These are phyloP conservation scores for Drosophila paucipuncta DNA, from an alignment of 2,888 invertebrate genomes.

Conservation along the genomic window DNA sequence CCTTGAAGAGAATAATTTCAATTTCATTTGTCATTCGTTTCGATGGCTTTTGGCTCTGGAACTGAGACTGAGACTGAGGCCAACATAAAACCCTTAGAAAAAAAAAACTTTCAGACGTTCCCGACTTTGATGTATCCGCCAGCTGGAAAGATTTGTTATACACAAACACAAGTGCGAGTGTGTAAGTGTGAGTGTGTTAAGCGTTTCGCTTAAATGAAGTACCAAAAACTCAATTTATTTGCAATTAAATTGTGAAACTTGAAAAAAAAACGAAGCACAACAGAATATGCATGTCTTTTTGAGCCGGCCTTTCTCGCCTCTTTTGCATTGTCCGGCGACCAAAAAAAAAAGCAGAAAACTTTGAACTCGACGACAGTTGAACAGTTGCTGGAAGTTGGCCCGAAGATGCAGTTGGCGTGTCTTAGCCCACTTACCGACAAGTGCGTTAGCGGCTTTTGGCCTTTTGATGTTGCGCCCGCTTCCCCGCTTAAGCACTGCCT, in stretches of 20 bases:
- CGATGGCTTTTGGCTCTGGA: slow-evolving; percentile 56
- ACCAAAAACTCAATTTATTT: slow-evolving; percentile 85
- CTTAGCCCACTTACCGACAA: slow-evolving; percentile 57
- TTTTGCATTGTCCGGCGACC: slow-evolving; percentile 43
- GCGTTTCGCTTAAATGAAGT: slow-evolving; percentile 84
- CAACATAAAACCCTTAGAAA: slow-evolving; percentile 41
- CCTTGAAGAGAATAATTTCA: slow-evolving; percentile 63
- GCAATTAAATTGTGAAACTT: slow-evolving; percentile 83
- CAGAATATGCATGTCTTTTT: slow-evolving; percentile 52
- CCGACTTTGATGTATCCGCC: slow-evolving; percentile 76
- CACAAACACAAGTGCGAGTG: neutral
- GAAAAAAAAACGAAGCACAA: slow-evolving; percentile 28
- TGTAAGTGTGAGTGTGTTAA: slow-evolving; percentile 48
- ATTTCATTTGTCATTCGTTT: slow-evolving; percentile 81
- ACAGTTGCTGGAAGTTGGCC: slow-evolving; percentile 30
- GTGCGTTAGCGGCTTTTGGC: slow-evolving; percentile 66
- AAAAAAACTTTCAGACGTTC: slow-evolving; percentile 41
- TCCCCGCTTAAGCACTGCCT: slow-evolving; percentile 19
- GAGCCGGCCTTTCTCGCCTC: slow-evolving; percentile 22
- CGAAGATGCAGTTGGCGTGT: slow-evolving; percentile 17
- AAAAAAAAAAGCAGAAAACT: slow-evolving; percentile 28
- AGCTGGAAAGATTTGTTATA: slow-evolving; percentile 23
- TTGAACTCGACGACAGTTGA: slow-evolving; percentile 41
- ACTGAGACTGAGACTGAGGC: slow-evolving; percentile 6
- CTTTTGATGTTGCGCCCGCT: slow-evolving; percentile 68